Evolutionary conservation across 2,888 invertebrate genomes (phyloP).

Genomic region (Sinohyriopsis cumingii): DNA sequence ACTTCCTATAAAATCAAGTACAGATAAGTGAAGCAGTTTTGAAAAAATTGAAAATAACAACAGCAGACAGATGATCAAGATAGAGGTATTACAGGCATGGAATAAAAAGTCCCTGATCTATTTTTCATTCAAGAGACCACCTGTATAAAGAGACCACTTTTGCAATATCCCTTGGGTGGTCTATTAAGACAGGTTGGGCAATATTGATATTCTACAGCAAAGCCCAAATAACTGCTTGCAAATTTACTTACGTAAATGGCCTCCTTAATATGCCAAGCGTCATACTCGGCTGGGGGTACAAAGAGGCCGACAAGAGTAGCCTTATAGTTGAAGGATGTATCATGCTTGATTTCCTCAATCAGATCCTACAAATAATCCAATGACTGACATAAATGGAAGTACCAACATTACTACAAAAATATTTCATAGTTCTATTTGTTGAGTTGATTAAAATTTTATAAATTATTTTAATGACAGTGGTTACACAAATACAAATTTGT

Average conservation of each 20-base stretch:
- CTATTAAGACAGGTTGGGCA: not conserved
- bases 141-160: conserved; percentile 49
- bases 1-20: no score
- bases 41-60: not conserved
- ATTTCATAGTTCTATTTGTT: no score
- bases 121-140: conserved; percentile 30
- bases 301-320: conserved; percentile 63
- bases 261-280: conserved; percentile 69
- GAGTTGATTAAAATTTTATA: no score
- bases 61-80: not conserved
- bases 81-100: no score
- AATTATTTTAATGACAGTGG: no score
- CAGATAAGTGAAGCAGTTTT: no score
- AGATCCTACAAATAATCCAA: conserved; percentile 54
- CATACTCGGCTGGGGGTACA: conserved; percentile 68
- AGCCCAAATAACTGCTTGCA: not conserved
- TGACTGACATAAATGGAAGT: not conserved
- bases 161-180: conserved; percentile 66
- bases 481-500: no score
- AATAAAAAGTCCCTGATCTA: no score
- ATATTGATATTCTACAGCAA: not conserved
- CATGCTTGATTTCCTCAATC: conserved; percentile 60
- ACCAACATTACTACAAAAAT: not conserved
- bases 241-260: conserved; percentile 64
- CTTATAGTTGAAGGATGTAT: conserved; percentile 65